phyloP scores from a whole-genome alignment of 1,140 invertebrate species.

The Cepaea nemoralis region DNA sequence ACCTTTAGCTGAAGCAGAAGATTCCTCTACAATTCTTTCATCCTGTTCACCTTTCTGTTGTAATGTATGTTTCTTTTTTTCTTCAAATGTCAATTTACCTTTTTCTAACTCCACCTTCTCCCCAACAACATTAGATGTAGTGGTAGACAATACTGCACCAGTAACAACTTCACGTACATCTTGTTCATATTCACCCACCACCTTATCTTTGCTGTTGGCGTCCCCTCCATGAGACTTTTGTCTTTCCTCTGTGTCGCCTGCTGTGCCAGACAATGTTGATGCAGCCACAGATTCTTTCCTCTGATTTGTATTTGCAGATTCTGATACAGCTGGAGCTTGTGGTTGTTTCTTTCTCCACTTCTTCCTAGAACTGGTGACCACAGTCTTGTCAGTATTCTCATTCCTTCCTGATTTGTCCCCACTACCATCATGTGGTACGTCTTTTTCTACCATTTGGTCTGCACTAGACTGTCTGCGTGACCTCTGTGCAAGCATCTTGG shows the following conservation, averaged over 20 bases:
- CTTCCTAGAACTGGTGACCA: not conserved
- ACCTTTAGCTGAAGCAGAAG: not conserved
- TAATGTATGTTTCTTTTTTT: not conserved
- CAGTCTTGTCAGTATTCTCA: not conserved
- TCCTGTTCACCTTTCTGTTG: not conserved
- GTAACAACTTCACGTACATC: not conserved
- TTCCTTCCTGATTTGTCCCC: not conserved
- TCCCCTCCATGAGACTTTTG: not conserved
- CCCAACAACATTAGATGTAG: no score
- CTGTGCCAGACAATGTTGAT: not conserved
- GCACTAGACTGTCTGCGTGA: slow-evolving; percentile 33
- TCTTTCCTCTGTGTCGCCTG: not conserved
- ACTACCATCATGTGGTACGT: not conserved
- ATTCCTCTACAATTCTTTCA: not conserved
- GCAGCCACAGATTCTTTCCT: not conserved
- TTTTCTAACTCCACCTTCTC: not conserved
- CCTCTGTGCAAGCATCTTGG: slow-evolving; percentile 16
- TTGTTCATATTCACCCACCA: no score
- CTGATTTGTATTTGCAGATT: not conserved
- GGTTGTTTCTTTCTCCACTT: not conserved
- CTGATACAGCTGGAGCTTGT: not conserved
- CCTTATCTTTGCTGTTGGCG: not conserved
- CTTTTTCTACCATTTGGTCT: not conserved
- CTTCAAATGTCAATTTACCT: not conserved
- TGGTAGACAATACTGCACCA: not conserved